phyloP scores from a whole-genome alignment of 1,140 invertebrate genomes.

The Zaprionus lachaisei region DNA sequence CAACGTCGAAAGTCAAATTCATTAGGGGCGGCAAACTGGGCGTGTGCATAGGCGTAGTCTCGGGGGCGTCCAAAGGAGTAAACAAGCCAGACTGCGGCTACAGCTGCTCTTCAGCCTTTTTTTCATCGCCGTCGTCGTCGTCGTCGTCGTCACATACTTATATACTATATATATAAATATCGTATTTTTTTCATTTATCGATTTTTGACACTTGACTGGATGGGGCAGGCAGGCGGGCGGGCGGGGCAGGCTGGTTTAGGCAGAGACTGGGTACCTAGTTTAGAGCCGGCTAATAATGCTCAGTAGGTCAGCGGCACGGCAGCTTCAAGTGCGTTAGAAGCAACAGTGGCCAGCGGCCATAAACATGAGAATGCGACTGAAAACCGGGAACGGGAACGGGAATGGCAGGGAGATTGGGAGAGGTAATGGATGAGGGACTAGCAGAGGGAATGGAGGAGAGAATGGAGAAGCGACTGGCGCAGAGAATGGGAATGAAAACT shows the following conservation, averaged over 20 bases:
- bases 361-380: constrained; percentile 31
- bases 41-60: constrained; percentile 18
- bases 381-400: constrained; percentile 48
- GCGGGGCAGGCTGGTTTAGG: constrained; percentile 8
- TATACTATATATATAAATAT: constrained; percentile 25
- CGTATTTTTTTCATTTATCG: constrained; percentile 60
- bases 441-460: constrained; percentile 6
- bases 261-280: constrained; percentile 9
- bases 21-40: constrained; percentile 39
- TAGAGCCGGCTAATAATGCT: constrained; percentile 77
- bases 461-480: neutral
- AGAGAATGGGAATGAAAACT: constrained; percentile 27
- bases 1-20: constrained; percentile 52
- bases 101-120: constrained; percentile 30
- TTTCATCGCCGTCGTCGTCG: neutral
- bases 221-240: constrained; percentile 1
- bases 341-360: constrained; percentile 72
- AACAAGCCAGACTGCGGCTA: constrained; percentile 39
- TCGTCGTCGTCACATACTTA: constrained; percentile 21
- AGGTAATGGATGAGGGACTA: neutral
- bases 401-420: neutral
- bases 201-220: constrained; percentile 69
- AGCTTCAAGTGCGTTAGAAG: constrained; percentile 77
- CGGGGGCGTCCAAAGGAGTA: constrained; percentile 34
- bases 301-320: constrained; percentile 71